A percentile compares a stretch with the other conserved stretches of the same genome.
phyloP scores from a whole-genome alignment of 1,140 invertebrate species.

The Alviniconcha marisindica region DNA sequence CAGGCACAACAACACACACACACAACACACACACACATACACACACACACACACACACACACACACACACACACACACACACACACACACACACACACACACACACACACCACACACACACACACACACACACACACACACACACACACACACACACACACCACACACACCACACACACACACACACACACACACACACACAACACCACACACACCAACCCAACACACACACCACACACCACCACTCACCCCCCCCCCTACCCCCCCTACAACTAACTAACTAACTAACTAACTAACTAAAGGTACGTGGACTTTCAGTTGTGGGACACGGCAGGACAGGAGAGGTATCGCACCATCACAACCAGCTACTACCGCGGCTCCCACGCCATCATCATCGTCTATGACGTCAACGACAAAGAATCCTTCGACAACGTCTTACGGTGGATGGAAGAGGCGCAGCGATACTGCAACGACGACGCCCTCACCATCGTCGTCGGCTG shows the following conservation, averaged over 20 bases:
- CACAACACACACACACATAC: too few relatives aligned
- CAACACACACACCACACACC: background rate
- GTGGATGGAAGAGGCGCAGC: conserved; percentile 2
- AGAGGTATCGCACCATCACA: conserved; percentile 33
- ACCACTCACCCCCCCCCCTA: background rate
- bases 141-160: too few relatives aligned
- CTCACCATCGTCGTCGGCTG: background rate
- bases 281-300: too few relatives aligned
- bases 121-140: too few relatives aligned
- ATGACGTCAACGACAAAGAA: conserved; percentile 25
- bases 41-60: too few relatives aligned
- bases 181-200: background rate
- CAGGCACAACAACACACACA: too few relatives aligned
- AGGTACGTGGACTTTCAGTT: background rate
- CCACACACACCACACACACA: too few relatives aligned
- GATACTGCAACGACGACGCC: conserved; percentile 17
- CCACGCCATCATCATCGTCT: conserved; percentile 32
- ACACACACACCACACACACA: too few relatives aligned
- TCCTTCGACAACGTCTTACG: background rate
- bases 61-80: too few relatives aligned
- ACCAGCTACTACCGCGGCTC: conserved; percentile 33
- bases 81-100: too few relatives aligned
- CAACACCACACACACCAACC: background rate
- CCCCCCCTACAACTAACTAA: too few relatives aligned
- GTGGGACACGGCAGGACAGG: conserved; percentile 36